A percentile compares a stretch with the other conserved stretches of the same genome.
Evolutionary conservation across 2,113 vertebrate species (phyloP).

Genomic region (Octodon degus): DNA sequence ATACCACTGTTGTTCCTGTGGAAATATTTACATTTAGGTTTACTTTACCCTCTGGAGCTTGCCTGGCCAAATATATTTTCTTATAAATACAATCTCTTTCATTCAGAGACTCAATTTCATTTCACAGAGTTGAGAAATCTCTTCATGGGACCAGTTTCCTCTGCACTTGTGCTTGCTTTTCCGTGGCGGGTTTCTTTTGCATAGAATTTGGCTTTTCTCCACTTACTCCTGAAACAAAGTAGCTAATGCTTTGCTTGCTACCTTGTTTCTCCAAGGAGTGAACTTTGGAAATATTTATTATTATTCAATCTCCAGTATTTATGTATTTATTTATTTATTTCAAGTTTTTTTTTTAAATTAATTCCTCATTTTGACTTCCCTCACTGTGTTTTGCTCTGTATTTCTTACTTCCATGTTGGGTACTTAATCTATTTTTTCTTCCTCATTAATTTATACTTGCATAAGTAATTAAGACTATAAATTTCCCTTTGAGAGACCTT

Average conservation of each 20-base stretch:
- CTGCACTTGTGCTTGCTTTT: background rate
- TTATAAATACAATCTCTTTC: background rate
- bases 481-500: background rate
- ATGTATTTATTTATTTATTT: background rate
- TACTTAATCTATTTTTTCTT: background rate
- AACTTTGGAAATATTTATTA: background rate
- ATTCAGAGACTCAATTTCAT: background rate
- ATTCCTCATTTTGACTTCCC: background rate
- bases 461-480: background rate
- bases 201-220: background rate
- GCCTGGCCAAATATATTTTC: background rate
- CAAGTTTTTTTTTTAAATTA: background rate
- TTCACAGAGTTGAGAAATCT: background rate
- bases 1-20: background rate
- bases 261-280: background rate
- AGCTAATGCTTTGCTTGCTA: background rate
- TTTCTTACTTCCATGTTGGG: background rate
- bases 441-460: background rate
- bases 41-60: background rate
- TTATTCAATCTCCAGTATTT: background rate
- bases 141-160: background rate
- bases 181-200: background rate
- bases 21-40: background rate
- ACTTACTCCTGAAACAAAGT: background rate
- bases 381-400: background rate